Percentiles rank a stretch among this genome's conserved stretches.
Evolutionary conservation across 2,888 invertebrate genomes (phyloP).

Genomic region (Pterobdella sp.): DNA sequence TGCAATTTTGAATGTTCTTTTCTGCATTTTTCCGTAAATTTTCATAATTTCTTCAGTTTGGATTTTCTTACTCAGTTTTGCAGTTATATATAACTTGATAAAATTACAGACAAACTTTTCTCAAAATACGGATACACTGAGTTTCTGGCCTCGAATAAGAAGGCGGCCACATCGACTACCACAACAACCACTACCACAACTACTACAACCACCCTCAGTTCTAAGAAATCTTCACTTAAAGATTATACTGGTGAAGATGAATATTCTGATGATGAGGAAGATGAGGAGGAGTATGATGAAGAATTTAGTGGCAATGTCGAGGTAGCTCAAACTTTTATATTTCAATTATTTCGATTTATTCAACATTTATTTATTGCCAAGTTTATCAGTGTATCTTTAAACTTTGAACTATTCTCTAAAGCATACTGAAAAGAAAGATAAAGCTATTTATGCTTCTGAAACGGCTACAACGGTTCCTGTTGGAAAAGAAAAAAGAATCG

Average conservation of each 20-base stretch:
- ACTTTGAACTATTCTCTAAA: not conserved
- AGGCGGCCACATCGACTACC: constrained; percentile 11
- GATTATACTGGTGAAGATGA: not conserved
- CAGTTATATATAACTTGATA: no score
- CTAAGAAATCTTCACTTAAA: not conserved
- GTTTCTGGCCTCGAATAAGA: no score
- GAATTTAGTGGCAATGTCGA: not conserved
- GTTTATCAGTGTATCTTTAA: no score
- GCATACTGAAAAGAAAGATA: not conserved
- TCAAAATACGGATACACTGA: no score
- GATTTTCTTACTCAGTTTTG: no score
- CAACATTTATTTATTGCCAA: no score
- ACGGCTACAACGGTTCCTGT: not conserved
- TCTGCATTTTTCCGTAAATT: no score
- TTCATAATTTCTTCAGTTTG: no score
- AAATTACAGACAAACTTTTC: no score
- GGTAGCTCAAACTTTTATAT: not conserved
- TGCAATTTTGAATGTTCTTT: no score
- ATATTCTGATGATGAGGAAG: not conserved
- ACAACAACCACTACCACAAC: constrained; percentile 6
- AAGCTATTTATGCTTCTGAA: not conserved
- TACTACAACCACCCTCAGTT: not conserved
- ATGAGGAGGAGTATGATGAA: not conserved
- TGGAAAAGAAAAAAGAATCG: no score
- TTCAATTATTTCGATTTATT: no score